phyloP scores from a whole-genome alignment of 2,113 vertebrate genomes.

The Vanacampus margaritifer region DNA sequence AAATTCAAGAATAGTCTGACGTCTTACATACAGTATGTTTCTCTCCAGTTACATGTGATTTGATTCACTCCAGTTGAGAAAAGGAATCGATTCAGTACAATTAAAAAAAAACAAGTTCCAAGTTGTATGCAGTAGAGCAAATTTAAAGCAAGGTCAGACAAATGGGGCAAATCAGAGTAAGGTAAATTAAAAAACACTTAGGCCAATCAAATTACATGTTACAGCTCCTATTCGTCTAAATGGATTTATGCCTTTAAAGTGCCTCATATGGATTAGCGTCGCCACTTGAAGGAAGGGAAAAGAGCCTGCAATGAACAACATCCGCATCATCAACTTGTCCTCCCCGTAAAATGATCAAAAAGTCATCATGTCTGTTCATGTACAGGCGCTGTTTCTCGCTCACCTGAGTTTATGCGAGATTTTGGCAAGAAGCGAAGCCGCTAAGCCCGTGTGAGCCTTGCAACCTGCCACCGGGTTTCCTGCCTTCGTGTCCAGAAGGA shows the following conservation, averaged over 20 bases:
- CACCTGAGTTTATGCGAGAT: constrained; percentile 11
- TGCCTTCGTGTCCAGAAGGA: constrained; percentile 38
- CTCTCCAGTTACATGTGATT: background rate
- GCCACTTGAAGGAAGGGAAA: background rate
- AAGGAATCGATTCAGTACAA: background rate
- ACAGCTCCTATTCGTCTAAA: constrained; percentile 11
- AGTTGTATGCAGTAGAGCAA: background rate
- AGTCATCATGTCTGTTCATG: background rate
- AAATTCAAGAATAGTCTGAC: too few relatives aligned
- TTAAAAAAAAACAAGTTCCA: too few relatives aligned
- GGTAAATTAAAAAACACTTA: constrained; percentile 2
- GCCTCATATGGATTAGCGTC: constrained; percentile 19
- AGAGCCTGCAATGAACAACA: background rate
- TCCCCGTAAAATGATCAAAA: background rate
- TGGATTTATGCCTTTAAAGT: constrained; percentile 5
- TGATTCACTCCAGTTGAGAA: background rate
- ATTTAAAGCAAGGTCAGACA: constrained; percentile 22
- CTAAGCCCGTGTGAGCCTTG: constrained; percentile 49
- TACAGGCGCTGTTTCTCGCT: background rate
- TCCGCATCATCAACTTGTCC: background rate
- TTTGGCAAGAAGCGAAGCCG: constrained; percentile 35
- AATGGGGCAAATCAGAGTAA: constrained; percentile 15
- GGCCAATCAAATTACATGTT: constrained; percentile 17
- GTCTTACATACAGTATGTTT: too few relatives aligned
- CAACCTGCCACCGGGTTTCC: constrained; percentile 49